phyloP scores from a whole-genome alignment of 2,888 invertebrate genomes.

The Baronia brevicornis region DNA sequence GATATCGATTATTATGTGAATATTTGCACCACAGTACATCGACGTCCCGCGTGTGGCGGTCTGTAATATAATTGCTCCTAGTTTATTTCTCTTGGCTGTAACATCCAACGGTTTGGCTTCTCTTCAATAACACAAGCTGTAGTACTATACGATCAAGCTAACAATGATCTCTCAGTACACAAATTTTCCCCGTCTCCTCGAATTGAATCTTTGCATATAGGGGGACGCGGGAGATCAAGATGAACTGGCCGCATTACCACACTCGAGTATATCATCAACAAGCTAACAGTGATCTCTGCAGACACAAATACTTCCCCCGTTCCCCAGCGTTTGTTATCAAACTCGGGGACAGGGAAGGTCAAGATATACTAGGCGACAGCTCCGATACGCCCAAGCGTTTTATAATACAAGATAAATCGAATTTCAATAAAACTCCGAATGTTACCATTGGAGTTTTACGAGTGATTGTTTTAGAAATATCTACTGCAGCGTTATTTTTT shows the following conservation, averaged over 20 bases:
- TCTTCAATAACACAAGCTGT: constrained; percentile 23
- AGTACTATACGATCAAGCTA: constrained; percentile 5
- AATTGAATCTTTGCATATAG: no score
- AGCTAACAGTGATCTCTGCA: constrained; percentile 6
- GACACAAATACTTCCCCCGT: constrained; percentile 2
- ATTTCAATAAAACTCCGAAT: constrained; percentile 7
- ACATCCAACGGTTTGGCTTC: constrained; percentile 26
- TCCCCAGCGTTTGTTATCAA: constrained; percentile 1
- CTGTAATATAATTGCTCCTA: constrained; percentile 20
- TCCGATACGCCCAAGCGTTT: no score
- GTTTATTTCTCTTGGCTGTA: constrained; percentile 28
- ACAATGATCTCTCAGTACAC: background rate
- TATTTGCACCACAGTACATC: constrained; percentile 6
- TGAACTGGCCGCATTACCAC: constrained; percentile 7
- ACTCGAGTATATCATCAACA: constrained; percentile 6
- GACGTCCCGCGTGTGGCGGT: constrained; percentile 4
- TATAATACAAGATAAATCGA: constrained; percentile 11
- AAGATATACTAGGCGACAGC: constrained; percentile 5
- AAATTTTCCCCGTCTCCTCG: constrained; percentile 1
- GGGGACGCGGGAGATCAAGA: no score
- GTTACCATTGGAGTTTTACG: constrained; percentile 3
- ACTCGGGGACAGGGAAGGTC: constrained; percentile 4
- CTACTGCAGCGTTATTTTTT: no score
- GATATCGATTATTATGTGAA: no score
- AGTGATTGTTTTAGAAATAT: constrained; percentile 2